These are phyloP conservation scores for Phoeniculus purpureus DNA, from an alignment of 2,797 vertebrate genomes.

Conservation along the genomic window DNA sequence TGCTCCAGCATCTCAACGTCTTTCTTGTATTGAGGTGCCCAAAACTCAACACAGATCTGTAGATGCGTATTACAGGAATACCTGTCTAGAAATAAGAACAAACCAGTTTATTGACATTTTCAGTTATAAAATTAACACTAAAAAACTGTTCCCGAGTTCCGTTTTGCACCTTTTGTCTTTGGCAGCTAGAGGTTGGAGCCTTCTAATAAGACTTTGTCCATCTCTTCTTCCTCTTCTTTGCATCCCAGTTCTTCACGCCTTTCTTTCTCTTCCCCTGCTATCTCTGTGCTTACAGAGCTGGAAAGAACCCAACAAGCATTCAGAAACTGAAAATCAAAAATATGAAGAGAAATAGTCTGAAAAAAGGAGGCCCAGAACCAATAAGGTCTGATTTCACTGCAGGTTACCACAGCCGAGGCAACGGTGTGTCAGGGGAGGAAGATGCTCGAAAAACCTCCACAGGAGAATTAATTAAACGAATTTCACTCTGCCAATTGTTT, in stretches of 20 bases:
- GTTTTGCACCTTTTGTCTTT: not conserved
- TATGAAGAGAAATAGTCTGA: conserved; percentile 49
- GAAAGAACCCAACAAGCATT: not conserved
- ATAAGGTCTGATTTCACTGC: conserved; percentile 73
- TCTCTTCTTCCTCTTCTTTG: not conserved
- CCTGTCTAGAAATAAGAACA: not conserved
- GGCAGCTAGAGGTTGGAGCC: not conserved
- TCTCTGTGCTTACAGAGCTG: not conserved
- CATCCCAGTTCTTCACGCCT: not conserved
- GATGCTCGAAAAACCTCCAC: conserved; percentile 77
- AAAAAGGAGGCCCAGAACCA: conserved; percentile 58
- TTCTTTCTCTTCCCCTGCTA: not conserved
- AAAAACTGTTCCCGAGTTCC: not conserved
- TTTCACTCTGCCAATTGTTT: conserved; percentile 90
- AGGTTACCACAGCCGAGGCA: conserved; percentile 63
- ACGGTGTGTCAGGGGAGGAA: conserved; percentile 77
- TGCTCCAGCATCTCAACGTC: too few species aligned
- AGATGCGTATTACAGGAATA: not conserved
- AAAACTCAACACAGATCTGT: too few species aligned
- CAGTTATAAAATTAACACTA: not conserved
- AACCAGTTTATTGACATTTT: not conserved
- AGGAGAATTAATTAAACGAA: conserved; percentile 95
- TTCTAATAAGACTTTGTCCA: not conserved
- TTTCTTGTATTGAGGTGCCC: too few species aligned
- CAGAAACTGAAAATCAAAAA: not conserved